Conservation (phyloP, 2,113 vertebrate species). For the Oophaga pumilio region DNA sequence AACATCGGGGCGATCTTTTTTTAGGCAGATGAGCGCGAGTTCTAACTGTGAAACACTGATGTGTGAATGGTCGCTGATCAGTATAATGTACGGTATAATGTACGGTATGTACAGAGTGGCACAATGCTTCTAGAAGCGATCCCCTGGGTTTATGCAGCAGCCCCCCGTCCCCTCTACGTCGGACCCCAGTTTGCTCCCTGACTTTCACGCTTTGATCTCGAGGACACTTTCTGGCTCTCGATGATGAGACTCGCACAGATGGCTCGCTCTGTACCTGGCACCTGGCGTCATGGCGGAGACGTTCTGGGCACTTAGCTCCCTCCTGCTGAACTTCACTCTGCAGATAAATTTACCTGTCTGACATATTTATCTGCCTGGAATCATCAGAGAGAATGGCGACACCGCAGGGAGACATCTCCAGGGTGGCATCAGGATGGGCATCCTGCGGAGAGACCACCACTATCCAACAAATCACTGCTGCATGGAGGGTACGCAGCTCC, state of each 20-base stretch:
- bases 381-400: conserved; percentile 5
- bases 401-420: conserved; percentile 20
- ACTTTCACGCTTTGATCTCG: not conserved
- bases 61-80: too few relatives aligned
- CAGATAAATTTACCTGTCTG: conserved; percentile 56
- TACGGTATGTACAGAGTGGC: not conserved
- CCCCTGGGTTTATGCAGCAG: too few relatives aligned
- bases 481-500: not conserved
- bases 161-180: too few relatives aligned
- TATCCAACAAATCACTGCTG: not conserved
- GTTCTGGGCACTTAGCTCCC: conserved; percentile 38
- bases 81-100: too few relatives aligned
- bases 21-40: too few relatives aligned
- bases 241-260: conserved; percentile 44
- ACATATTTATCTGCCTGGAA: conserved; percentile 52
- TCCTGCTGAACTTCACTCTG: conserved; percentile 46
- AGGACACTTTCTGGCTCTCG: not conserved
- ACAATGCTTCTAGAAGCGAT: too few relatives aligned
- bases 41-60: too few relatives aligned
- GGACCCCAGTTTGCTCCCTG: not conserved
- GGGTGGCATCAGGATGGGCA: conserved; percentile 27
- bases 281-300: conserved; percentile 39
- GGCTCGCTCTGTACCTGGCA: conserved; percentile 31
- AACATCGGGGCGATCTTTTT: too few relatives aligned
- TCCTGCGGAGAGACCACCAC: not conserved